phyloP scores from a whole-genome alignment of 23 tunicate species.

The Trididemnum clinides region DNA sequence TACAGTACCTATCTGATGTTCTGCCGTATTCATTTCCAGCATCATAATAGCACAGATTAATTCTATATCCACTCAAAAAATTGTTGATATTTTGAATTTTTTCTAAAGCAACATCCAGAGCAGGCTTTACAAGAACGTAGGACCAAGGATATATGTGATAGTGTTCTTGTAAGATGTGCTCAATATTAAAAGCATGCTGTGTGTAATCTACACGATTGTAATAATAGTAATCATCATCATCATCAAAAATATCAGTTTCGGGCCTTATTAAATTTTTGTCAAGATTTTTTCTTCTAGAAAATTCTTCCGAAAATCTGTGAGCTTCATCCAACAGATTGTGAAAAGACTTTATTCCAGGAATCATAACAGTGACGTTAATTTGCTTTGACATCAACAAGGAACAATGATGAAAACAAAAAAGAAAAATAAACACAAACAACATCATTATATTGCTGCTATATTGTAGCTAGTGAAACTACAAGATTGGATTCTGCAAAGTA shows the following conservation, averaged over 20 bases:
- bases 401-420: too few relatives aligned
- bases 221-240: neutral
- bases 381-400: too few relatives aligned
- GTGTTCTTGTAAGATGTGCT: neutral
- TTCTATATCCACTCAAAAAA: slow-evolving; percentile 35
- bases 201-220: neutral
- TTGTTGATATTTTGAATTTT: slow-evolving; percentile 23
- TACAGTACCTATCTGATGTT: slow-evolving; percentile 75
- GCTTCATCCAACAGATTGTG: neutral
- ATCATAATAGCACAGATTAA: slow-evolving; percentile 58
- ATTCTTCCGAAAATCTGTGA: neutral
- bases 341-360: slow-evolving; percentile 51
- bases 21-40: slow-evolving; percentile 48
- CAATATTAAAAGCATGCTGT: neutral
- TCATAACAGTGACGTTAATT: slow-evolving; percentile 71
- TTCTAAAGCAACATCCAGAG: slow-evolving; percentile 67
- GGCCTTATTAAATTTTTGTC: neutral
- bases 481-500: too few relatives aligned
- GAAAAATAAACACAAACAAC: too few relatives aligned
- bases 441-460: too few relatives aligned
- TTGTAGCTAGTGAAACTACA: too few relatives aligned
- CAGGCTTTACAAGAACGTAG: slow-evolving; percentile 62
- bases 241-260: neutral
- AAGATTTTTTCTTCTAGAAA: neutral
- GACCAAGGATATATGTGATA: slow-evolving; percentile 74